phyloP scores from a whole-genome alignment of 2,888 invertebrate genomes.

The Amitus sp. region DNA sequence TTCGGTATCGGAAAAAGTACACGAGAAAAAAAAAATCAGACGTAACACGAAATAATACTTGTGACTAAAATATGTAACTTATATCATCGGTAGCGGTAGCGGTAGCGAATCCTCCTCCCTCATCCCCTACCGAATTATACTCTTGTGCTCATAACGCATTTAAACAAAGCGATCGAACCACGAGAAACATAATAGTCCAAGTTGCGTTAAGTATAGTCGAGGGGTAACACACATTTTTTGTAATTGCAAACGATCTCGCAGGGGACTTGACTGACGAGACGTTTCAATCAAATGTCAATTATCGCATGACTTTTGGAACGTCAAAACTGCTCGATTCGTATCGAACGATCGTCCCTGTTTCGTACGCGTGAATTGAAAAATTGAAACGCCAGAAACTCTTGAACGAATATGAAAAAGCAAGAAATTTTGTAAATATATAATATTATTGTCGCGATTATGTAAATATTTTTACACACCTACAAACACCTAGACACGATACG shows the following conservation, averaged over 20 bases:
- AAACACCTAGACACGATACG: conserved; percentile 46
- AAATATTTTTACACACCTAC: conserved; percentile 54
- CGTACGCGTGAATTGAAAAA: too few relatives aligned
- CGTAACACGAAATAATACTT: conserved; percentile 26
- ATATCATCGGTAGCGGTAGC: conserved; percentile 34
- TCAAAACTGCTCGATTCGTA: not conserved
- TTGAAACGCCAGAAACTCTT: too few relatives aligned
- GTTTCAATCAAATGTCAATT: conserved; percentile 2
- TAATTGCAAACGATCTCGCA: not conserved
- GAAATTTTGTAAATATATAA: conserved; percentile 55
- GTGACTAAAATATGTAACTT: conserved; percentile 32
- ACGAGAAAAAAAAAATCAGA: conserved; percentile 19
- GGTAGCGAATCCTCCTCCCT: conserved; percentile 24
- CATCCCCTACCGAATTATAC: conserved; percentile 26
- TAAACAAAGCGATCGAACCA: conserved; percentile 10
- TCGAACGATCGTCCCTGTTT: not conserved
- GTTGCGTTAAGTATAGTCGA: too few relatives aligned
- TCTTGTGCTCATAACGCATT: conserved; percentile 34
- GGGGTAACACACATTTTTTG: too few relatives aligned
- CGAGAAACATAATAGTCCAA: not conserved
- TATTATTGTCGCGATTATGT: conserved; percentile 58
- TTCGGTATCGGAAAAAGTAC: conserved; percentile 19
- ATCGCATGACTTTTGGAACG: not conserved
- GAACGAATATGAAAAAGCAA: too few relatives aligned
- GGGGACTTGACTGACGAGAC: not conserved